These are phyloP conservation scores for Eulithis testata DNA, from an alignment of 2,888 invertebrate genomes.

Conservation along the genomic window DNA sequence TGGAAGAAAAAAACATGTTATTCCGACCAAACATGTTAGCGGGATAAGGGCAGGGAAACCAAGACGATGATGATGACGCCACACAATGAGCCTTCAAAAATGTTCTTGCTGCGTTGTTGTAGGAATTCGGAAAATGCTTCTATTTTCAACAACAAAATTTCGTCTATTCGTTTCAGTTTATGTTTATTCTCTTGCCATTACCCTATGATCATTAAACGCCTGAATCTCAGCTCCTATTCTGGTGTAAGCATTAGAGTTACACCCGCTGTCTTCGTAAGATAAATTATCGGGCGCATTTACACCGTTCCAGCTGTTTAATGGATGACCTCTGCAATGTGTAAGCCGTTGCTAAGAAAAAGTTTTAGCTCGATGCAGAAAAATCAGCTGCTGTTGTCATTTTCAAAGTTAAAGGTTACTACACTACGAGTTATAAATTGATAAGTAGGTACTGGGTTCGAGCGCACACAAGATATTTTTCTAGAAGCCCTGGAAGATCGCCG, in stretches of 20 bases:
- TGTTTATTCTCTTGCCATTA: conserved; percentile 30
- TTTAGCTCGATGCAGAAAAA: not conserved
- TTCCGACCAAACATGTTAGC: too few relatives aligned
- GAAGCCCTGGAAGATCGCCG: too few relatives aligned
- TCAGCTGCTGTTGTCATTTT: not conserved
- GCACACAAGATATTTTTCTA: too few relatives aligned
- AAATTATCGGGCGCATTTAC: conserved; percentile 46
- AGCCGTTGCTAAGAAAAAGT: not conserved
- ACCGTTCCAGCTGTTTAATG: conserved; percentile 34
- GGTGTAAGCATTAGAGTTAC: conserved; percentile 48
- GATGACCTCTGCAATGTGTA: conserved; percentile 17
- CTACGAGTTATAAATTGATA: too few relatives aligned
- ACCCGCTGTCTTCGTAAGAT: conserved; percentile 52
- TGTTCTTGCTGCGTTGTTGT: too few relatives aligned
- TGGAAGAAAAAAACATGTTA: too few relatives aligned
- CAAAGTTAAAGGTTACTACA: too few relatives aligned
- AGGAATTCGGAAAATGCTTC: too few relatives aligned
- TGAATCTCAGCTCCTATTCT: conserved; percentile 50
- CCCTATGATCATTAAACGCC: conserved; percentile 38
- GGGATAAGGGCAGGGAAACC: too few relatives aligned
- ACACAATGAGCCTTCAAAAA: too few relatives aligned
- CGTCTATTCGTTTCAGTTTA: conserved; percentile 10
- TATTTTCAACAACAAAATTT: not conserved
- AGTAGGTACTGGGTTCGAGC: too few relatives aligned
- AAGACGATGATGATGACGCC: too few relatives aligned